Evolutionary conservation across 1,140 invertebrate species (phyloP).

Genomic region (Zaprionus camerounensis): DNA sequence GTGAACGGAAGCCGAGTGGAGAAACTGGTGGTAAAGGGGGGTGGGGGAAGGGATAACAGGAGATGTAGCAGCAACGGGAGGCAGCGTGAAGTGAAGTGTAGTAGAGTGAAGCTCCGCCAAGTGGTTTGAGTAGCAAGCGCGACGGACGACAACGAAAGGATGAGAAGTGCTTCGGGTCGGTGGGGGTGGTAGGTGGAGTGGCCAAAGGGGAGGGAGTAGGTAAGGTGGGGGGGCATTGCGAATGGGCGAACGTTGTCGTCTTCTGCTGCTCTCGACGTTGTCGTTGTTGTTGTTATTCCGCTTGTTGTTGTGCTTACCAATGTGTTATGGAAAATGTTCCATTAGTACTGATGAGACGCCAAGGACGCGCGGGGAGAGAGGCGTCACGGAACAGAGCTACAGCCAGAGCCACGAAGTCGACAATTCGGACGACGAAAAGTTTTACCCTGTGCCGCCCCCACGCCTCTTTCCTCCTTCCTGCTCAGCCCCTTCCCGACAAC

Average conservation of each 20-base stretch:
- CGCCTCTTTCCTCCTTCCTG: background rate
- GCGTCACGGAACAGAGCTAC: background rate
- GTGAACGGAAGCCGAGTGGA: constrained; percentile 68
- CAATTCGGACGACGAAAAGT: constrained; percentile 32
- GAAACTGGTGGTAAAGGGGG: background rate
- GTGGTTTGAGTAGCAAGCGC: constrained; percentile 65
- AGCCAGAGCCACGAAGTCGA: constrained; percentile 26
- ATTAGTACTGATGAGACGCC: constrained; percentile 77
- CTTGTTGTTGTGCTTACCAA: constrained; percentile 50
- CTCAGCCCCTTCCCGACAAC: background rate
- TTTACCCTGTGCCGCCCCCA: constrained; percentile 14
- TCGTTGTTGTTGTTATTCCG: constrained; percentile 6
- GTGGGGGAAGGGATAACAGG: background rate
- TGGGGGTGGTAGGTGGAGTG: too few relatives aligned
- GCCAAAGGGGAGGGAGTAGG: background rate
- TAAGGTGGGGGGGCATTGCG: background rate
- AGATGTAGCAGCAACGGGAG: constrained; percentile 8
- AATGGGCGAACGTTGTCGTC: constrained; percentile 21
- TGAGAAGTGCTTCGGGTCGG: background rate
- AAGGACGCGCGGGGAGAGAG: constrained; percentile 23
- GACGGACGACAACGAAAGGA: constrained; percentile 24
- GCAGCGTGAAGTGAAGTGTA: constrained; percentile 37
- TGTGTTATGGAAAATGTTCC: constrained; percentile 78
- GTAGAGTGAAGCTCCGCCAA: constrained; percentile 32
- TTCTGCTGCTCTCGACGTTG: constrained; percentile 22